Evolutionary conservation across 2,113 vertebrate species (phyloP), one percentile per base, ranked within the genome.

Genomic region (Gavialis gangeticus): DNA sequence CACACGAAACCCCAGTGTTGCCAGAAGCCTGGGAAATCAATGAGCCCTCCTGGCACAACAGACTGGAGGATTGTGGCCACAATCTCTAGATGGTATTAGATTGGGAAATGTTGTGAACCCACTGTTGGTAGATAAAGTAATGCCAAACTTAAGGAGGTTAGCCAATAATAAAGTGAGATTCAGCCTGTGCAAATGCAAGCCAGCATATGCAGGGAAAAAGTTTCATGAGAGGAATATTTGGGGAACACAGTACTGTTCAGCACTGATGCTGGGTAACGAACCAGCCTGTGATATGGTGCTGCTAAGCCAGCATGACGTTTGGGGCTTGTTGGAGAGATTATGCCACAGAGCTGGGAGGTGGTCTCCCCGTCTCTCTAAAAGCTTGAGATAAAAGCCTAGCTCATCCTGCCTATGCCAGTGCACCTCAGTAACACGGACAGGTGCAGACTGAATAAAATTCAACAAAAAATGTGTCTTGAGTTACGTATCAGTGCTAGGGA

Each of bases 181-280:
- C 10, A 67, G 28, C 25, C 59, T 64, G 75, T 71, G 76, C 59
- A 64, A 78, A 3, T n/a, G 46, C 46, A 46, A 46, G 46, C 58
- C 69, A 59, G 5, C 34, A 6, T 34, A 19, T 63, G 22, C 30
- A 37, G 14, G 67, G 75, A 56, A 89, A 92, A 56, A 15, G n/a
- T 77, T 84, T 77, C 34, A 79, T 81, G 77, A 28, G 24, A 37
- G 12, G 9, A 85, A 55, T 76, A 56, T 22, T 87, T 0, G 28
- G 66, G 54, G 77, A 87, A 91, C 87, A 4, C 10, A 1, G 0
- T 28, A 6, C 75, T 57, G 1, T 63, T 90, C 0, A 0, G 77
- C 57, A 57, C 63, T 92, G 87, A 27, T 3, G 1, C 4, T 6
- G 28, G 69, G 55, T 12, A 2, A 9, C 46, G 46, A 46, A 46